Evolutionary conservation across 2,113 vertebrate species (phyloP), one percentile per base, ranked within the genome.

Genomic region (Microcebus jonahi): DNA sequence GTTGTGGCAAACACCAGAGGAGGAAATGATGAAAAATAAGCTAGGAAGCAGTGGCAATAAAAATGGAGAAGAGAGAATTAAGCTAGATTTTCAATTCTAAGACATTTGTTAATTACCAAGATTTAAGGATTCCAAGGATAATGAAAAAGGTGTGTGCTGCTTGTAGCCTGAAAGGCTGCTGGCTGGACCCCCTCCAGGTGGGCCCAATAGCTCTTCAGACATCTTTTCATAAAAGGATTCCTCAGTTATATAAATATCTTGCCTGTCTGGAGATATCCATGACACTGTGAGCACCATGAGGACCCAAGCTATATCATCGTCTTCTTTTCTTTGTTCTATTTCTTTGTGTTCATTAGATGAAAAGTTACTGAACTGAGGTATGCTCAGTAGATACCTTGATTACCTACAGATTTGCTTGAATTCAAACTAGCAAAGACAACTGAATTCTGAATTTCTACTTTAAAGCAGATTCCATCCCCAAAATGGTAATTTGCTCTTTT

Each of bases 11-110:
- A 45, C 1, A 20, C 23, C 50, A 92, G 53, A 71, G 11, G 55
- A 88, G 3, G 36, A 88, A 92, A 89, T 70, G 18, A 53, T 61
- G 39, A 70, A 97, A 93, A 36, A 31, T 75, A 86, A 81, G 18
- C 15, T 45, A 61, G 34, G 4, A n/a, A 50, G 6, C 39, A 67
- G 17, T 68, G 39, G 50, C 21, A 21, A 23, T 76, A 48, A 84
- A 73, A 93, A 83, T 83, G 57, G 45, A 63, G 13, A 48, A 21
- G 39, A 34, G 12, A 59, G 4, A 84, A n/a, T 84, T 57, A 39
- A 94, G 84, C 80, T 25, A 75, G 13, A 25, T 45, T 92, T 89
- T 68, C 11, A 68, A 29, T 57, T 48, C 34, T 83, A 45, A 80
- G 79, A 63, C 48, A 48, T 27, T 48, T 86, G 71, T 48, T 76